Conservation (phyloP, 2,797 vertebrate genomes). For the Hafferia zeledoni region DNA sequence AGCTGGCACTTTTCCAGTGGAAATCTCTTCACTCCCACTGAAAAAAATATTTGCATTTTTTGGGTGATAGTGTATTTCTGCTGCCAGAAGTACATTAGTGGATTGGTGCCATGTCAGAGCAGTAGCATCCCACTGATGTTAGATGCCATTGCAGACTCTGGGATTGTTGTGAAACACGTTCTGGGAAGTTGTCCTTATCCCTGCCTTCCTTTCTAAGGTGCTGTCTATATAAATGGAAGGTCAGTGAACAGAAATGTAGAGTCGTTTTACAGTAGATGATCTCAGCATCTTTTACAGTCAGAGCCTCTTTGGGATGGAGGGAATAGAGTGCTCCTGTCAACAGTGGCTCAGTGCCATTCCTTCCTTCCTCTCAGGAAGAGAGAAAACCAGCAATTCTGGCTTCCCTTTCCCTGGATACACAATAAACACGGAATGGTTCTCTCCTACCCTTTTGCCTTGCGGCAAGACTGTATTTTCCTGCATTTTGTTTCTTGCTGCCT, state of each 20-base stretch:
- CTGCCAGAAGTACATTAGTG: neutral
- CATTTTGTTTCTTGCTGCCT: neutral
- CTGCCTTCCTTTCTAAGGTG: neutral
- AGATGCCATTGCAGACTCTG: neutral
- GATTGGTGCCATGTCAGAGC: neutral
- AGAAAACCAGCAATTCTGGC: constrained; percentile 35
- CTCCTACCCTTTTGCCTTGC: neutral
- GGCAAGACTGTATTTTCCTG: neutral
- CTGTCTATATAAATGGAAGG: neutral
- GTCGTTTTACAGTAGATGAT: neutral
- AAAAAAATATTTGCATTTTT: neutral
- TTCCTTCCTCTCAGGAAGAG: constrained; percentile 57
- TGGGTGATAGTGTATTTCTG: neutral
- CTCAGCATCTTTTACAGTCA: neutral
- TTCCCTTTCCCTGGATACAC: constrained; percentile 24
- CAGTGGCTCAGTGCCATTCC: constrained; percentile 27
- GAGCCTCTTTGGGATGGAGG: neutral
- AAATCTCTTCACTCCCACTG: neutral
- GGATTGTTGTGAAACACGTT: neutral
- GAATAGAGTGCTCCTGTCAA: constrained; percentile 35
- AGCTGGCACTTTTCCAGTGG: neutral
- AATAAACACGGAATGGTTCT: neutral
- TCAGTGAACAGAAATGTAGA: neutral
- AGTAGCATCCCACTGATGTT: neutral
- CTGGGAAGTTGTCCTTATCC: neutral